A percentile compares a stretch with the other conserved stretches of the same genome.
These are phyloP conservation scores for Theodoxus fluviatilis DNA, from an alignment of 2,888 invertebrate genomes.

Conservation along the genomic window DNA sequence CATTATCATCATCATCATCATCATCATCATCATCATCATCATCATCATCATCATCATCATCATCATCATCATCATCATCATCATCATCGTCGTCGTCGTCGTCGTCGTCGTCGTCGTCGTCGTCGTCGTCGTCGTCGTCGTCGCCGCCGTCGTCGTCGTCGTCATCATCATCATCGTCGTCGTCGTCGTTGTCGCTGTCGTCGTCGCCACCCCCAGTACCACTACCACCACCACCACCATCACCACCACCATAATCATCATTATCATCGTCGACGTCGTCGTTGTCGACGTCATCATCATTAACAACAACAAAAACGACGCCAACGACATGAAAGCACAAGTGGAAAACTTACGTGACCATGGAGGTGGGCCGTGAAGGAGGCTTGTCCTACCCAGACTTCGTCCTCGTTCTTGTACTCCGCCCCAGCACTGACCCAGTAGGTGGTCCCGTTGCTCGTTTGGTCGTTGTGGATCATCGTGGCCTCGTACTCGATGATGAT, in stretches of 20 bases:
- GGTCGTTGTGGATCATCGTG: conserved; percentile 45
- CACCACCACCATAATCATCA: neutral
- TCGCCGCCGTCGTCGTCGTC: neutral
- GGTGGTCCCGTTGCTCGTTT: conserved; percentile 32
- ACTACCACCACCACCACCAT: neutral
- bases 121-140: neutral
- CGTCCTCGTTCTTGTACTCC: conserved; percentile 54
- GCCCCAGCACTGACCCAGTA: conserved; percentile 64
- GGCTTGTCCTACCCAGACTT: conserved; percentile 62
- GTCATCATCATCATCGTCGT: neutral
- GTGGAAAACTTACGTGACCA: conserved; percentile 32
- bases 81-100: neutral
- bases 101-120: neutral
- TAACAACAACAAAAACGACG: neutral
- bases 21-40: neutral
- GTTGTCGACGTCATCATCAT: neutral
- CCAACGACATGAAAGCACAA: neutral
- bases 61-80: neutral
- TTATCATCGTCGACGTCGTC: neutral
- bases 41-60: neutral
- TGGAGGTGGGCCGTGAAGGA: conserved; percentile 39
- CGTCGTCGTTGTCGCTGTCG: neutral
- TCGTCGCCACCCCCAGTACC: neutral
- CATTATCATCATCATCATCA: neutral
- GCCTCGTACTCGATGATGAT: conserved; percentile 55